Conservation (phyloP, 2,888 invertebrate species). For the Lutraria lutraria region DNA sequence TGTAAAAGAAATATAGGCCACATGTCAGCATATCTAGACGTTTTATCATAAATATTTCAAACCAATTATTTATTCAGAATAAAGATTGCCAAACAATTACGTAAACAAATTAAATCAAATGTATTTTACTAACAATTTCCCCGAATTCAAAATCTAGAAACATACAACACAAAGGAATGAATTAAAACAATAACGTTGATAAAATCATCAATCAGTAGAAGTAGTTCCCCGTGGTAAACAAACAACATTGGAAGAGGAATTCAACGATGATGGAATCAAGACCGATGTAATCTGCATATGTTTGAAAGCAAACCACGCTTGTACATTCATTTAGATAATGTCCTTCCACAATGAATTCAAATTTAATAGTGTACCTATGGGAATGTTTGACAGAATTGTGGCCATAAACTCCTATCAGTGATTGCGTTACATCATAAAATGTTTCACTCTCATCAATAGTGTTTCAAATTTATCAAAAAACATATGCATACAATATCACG, state of each 20-base stretch:
- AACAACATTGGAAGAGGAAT: neutral
- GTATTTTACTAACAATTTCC: neutral
- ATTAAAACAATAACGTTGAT: neutral
- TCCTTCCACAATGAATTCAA: neutral
- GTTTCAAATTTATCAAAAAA: neutral
- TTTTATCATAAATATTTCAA: conserved; percentile 14
- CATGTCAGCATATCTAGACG: neutral
- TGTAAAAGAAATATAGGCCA: neutral
- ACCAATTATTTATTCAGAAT: neutral
- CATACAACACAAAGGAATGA: neutral
- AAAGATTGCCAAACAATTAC: neutral
- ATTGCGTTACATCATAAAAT: neutral
- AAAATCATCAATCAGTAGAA: neutral
- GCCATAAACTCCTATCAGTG: neutral
- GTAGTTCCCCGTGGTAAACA: neutral
- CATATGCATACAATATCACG: neutral
- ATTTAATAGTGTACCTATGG: conserved; percentile 6
- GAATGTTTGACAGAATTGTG: neutral
- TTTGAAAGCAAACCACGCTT: neutral
- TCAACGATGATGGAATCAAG: neutral
- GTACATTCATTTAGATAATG: conserved; percentile 12
- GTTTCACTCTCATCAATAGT: neutral
- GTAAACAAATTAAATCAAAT: neutral
- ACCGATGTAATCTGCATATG: neutral
- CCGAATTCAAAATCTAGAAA: neutral